Base-by-base conservation (phyloP, 1,140 invertebrate species). In the Trachymyrmex cornetzi region DNA sequence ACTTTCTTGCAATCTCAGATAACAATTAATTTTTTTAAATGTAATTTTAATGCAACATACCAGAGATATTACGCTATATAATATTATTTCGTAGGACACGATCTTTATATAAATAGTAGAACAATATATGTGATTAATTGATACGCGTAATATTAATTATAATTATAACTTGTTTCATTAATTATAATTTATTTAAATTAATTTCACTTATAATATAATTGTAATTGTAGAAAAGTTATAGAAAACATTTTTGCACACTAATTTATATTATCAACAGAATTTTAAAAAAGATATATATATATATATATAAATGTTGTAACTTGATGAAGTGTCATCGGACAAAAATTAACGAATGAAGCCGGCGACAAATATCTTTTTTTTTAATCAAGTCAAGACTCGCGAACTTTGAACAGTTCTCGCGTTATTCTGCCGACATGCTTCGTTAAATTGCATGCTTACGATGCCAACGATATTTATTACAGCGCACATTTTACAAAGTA, bases 401-500 rank as follows among this genome's bases (percentile, higher is more conserved):
- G 14, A 38, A 57, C 24, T 66, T 79, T 7, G 14, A 77, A 53
- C 27, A 77, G 34, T 7, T 85, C n/a, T 55, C 30, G 30, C 30
- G 44, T 61, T 63, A n/a, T 50, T 55, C 12, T 7, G 24, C 11
- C 34, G 59, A 53, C 61, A 48, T 22, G 77, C 27, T 48, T 86
- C 77, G 77, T 86, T 61, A 30, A 69, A 61, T 81, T 48, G 55
- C 22, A 63, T 16, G 34, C 38, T 74, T 19, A 59, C 55, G 53
- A 82, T 50, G 27, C 7, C 67, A 38, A 24, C 27, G 12, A 22
- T 48, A 22, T 74, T 79, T 74, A 89, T 89, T 88, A 74, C 24
- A 88, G n/a, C 72, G 55, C 69, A 59, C 79, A 57, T 89, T 80
- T 89, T 84, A 69, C 77, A 84, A 87, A 84, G 59, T 89, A 77